Conservation (phyloP, 2,888 invertebrate genomes). For the Tetranychus truncatus region DNA sequence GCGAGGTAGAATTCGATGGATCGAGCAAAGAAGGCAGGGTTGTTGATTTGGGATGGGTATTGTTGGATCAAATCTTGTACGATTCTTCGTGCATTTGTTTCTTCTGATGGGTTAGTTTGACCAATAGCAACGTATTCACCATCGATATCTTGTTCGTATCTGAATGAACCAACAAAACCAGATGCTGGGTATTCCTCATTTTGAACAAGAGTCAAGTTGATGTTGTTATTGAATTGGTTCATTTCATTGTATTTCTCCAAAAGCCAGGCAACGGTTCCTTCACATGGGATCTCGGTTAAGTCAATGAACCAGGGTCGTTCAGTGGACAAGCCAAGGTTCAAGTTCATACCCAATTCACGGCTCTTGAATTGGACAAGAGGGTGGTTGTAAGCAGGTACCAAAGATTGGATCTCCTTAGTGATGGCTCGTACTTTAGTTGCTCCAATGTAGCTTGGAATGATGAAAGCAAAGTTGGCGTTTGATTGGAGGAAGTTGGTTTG, state of each 20-base stretch:
- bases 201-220: neutral
- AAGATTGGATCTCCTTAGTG: neutral
- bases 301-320: neutral
- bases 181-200: neutral
- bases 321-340: neutral
- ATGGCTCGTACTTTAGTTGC: too few species aligned
- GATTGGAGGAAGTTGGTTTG: neutral
- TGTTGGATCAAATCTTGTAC: too few species aligned
- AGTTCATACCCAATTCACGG: neutral
- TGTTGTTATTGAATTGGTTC: neutral
- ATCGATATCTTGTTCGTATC: neutral
- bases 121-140: neutral
- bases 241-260: neutral
- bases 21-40: neutral
- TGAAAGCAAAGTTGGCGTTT: neutral
- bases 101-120: too few species aligned
- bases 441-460: too few species aligned
- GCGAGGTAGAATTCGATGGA: neutral
- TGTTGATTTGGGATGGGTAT: neutral
- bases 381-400: neutral
- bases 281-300: neutral
- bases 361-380: neutral
- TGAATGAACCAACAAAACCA: neutral
- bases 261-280: neutral
- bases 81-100: too few species aligned